Base-by-base conservation (phyloP, 1,140 invertebrate species). In the Meloidogyne exigua region DNA sequence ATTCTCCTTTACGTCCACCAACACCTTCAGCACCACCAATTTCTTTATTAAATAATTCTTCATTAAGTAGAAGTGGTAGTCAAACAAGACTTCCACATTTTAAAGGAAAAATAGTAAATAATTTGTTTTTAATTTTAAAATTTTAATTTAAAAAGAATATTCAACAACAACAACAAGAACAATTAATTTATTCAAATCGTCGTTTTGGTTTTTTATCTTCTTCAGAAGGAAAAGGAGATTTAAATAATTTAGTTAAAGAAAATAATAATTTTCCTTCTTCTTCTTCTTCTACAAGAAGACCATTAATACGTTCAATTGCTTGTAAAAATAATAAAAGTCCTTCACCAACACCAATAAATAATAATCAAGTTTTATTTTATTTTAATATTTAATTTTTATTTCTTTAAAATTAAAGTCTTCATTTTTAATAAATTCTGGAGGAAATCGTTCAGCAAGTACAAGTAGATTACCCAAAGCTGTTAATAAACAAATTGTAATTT, bases 21-120 rank as follows among this genome's bases (percentile, higher is more conserved):
- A 78, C 44, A 63, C 76, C 76, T 67, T 68, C 76, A 26, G 76
- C 76, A 32, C 76, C 76, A 15, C 76, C 76, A 25, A 69, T 75
- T 18, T 71, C 67, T 18, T 25, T 76, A 15, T 21, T 75, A 23
- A 72, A 76, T 76, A 64, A 57, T 63, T 36, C 67, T 28, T 26
- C 23, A 3, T 7, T 76, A 12, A 44, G 1, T 63, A 72, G 15
- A 32, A 68, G 2, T 66, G 32, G 5, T 42, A 76, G 62, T 67
- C 75, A 36, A 42, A 72, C 64, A 15, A 36, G 25, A 25, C 26
- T 49, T 36, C 36, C 26, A 21, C 65, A 74, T 28, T 18, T 25
- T 23, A 28, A 65, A 15, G 26, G 57, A 42, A 28, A 23, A 66
- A 26, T 2, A n/a, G n/a, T n/a, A n/a, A n/a, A n/a, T n/a, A n/a